These are phyloP conservation scores for Thymelicus sylvestris DNA, from an alignment of 2,888 invertebrate genomes.

Conservation along the genomic window DNA sequence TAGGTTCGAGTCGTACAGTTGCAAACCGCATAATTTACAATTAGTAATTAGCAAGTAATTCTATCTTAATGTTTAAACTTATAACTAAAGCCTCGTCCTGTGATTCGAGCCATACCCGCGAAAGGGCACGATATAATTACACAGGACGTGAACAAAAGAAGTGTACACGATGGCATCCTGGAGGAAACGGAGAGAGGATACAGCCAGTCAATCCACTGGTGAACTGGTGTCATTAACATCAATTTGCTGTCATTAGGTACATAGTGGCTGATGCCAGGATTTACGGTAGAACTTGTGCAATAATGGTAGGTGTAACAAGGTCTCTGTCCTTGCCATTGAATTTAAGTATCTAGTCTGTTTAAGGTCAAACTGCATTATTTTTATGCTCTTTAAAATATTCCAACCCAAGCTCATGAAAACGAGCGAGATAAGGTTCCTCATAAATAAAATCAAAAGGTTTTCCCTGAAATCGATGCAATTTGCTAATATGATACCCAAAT, in stretches of 20 bases:
- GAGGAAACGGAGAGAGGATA: neutral
- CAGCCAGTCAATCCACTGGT: conserved; percentile 2
- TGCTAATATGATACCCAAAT: no score
- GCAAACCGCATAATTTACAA: no score
- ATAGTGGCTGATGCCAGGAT: neutral
- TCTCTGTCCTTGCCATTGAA: neutral
- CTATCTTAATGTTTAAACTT: no score
- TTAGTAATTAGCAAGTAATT: no score
- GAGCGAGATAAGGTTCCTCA: no score
- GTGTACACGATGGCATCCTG: neutral
- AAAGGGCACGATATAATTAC: neutral
- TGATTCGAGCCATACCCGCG: neutral
- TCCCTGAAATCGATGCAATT: no score
- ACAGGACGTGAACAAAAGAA: conserved; percentile 6
- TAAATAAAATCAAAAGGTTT: no score
- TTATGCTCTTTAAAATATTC: no score
- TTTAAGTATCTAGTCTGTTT: neutral
- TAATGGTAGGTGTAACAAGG: neutral
- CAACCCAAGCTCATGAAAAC: no score
- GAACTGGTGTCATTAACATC: neutral
- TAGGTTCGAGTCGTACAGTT: no score
- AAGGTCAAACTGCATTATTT: neutral
- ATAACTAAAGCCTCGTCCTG: neutral
- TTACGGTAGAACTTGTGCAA: neutral
- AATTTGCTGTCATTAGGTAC: neutral